phyloP scores from a whole-genome alignment of 2,113 vertebrate species.

The Perca flavescens region DNA sequence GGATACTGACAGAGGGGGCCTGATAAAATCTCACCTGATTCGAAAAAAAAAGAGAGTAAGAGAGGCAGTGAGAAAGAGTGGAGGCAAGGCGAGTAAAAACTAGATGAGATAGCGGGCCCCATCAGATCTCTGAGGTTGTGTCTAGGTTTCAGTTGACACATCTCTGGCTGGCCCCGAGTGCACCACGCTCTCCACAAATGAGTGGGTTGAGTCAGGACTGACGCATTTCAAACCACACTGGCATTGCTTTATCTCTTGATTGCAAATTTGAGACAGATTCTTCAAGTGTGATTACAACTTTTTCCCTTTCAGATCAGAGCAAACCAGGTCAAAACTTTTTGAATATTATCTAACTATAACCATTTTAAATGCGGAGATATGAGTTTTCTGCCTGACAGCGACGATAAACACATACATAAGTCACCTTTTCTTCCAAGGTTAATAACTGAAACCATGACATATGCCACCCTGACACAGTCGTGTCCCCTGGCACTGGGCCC shows the following conservation, averaged over 20 bases:
- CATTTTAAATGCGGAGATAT: neutral
- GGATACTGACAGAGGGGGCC: conserved; percentile 78
- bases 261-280: conserved; percentile 50
- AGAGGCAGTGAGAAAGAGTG: conserved; percentile 54
- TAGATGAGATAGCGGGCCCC: conserved; percentile 53
- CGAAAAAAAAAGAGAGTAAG: conserved; percentile 56
- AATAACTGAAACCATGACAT: neutral
- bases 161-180: conserved; percentile 40
- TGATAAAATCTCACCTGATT: conserved; percentile 84
- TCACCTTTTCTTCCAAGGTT: neutral
- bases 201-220: conserved; percentile 52
- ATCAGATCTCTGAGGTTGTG: conserved; percentile 72
- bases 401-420: neutral
- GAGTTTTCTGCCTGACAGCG: too few relatives aligned
- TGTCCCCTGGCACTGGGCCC: conserved; percentile 5
- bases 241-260: conserved; percentile 56
- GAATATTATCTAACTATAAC: neutral
- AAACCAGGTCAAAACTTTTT: conserved; percentile 8
- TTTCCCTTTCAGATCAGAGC: conserved; percentile 23
- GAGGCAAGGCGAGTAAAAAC: conserved; percentile 62
- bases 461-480: neutral
- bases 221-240: conserved; percentile 61
- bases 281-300: conserved; percentile 8
- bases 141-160: conserved; percentile 74
- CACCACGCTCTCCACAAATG: conserved; percentile 68